Evolutionary conservation across 2,888 invertebrate species (phyloP).

Genomic region (Lucinisca nassula): DNA sequence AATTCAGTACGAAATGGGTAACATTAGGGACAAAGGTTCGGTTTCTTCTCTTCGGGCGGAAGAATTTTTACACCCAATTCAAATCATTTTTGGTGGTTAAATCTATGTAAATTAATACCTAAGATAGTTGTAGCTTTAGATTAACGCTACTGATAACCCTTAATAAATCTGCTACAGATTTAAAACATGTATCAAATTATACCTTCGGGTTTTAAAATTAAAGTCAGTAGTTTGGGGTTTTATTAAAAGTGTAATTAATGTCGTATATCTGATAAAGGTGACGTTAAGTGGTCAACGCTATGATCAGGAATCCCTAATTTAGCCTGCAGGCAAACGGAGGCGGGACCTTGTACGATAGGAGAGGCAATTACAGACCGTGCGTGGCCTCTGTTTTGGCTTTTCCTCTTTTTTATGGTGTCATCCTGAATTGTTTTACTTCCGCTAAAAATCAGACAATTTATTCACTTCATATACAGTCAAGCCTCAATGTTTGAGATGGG

Average conservation of each 20-base stretch:
- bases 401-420: too few species aligned
- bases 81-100: background rate
- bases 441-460: too few species aligned
- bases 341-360: too few species aligned
- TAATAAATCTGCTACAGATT: background rate
- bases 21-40: too few species aligned
- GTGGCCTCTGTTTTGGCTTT: too few species aligned
- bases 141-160: background rate
- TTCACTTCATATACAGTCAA: too few species aligned
- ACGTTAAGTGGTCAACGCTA: background rate
- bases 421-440: too few species aligned
- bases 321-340: too few species aligned
- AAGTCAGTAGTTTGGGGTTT: background rate
- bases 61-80: background rate
- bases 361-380: too few species aligned
- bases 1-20: too few species aligned
- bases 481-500: too few species aligned
- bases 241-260: background rate
- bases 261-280: background rate
- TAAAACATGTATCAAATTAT: background rate
- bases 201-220: background rate
- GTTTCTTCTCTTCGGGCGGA: background rate
- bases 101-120: conserved; percentile 1
- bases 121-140: background rate
- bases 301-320: background rate